Evolutionary conservation across 2,113 vertebrate genomes (phyloP).

Genomic region (Xiphophorus couchianus): DNA sequence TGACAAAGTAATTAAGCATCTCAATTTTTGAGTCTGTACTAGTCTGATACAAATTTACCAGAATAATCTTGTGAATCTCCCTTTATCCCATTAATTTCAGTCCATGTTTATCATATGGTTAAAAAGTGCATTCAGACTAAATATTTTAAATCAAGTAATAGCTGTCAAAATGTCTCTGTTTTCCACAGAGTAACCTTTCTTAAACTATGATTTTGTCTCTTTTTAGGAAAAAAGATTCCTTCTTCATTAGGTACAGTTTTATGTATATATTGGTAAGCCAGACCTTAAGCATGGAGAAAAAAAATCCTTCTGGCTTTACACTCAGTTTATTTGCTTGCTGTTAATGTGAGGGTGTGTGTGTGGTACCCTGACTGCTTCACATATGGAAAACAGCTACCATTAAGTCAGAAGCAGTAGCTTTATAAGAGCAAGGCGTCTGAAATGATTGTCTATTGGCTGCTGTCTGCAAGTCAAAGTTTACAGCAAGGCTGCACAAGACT

Average conservation of each 20-base stretch:
- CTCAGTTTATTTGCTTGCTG: constrained; percentile 7
- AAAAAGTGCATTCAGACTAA: background rate
- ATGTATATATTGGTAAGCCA: constrained; percentile 16
- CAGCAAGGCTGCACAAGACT: constrained; percentile 5
- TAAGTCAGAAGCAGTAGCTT: constrained; percentile 15
- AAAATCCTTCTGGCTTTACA: constrained; percentile 13
- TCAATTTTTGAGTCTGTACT: background rate
- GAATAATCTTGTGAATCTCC: too few species aligned
- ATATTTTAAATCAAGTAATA: background rate
- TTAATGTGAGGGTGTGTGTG: constrained; percentile 13
- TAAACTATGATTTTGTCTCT: background rate
- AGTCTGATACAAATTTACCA: too few species aligned
- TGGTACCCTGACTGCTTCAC: constrained; percentile 1
- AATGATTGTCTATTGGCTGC: constrained; percentile 4
- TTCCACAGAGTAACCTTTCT: background rate
- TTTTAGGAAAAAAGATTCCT: background rate
- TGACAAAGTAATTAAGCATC: background rate
- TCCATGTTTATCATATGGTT: background rate
- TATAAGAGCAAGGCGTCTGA: constrained; percentile 8
- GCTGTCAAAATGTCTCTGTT: background rate
- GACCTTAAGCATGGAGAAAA: constrained; percentile 25
- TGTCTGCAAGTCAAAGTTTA: constrained; percentile 37
- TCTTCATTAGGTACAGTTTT: background rate
- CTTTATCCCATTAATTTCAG: too few species aligned
- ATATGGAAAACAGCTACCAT: background rate